Percentiles rank a stretch among this genome's conserved stretches.
Conservation (phyloP, 1,140 invertebrate species). For the Oscheius sp. region DNA sequence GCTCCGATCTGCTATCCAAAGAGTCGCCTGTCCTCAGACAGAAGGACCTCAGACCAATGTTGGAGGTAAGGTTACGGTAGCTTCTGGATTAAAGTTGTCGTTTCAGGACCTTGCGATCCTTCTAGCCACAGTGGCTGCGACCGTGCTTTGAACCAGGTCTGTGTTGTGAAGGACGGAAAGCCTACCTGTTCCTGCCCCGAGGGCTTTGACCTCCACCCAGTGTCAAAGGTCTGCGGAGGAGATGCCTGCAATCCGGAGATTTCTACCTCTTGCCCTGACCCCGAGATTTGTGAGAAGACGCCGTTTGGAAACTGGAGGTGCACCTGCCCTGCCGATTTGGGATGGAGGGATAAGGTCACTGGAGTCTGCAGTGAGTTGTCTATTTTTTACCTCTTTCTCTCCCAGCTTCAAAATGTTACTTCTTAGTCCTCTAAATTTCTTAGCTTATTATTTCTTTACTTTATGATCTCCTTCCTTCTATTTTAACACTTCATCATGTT, state of each 20-base stretch:
- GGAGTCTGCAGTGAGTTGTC: constrained; percentile 51
- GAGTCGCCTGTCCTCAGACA: constrained; percentile 53
- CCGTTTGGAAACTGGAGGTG: constrained; percentile 58
- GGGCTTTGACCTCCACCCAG: constrained; percentile 52
- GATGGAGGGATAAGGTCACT: constrained; percentile 45
- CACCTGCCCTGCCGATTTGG: constrained; percentile 48
- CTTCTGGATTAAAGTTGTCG: background rate
- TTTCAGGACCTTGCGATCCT: constrained; percentile 47
- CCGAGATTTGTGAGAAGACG: constrained; percentile 48
- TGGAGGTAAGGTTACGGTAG: background rate
- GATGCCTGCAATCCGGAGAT: constrained; percentile 58
- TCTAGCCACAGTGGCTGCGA: constrained; percentile 57
- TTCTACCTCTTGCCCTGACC: constrained; percentile 36
- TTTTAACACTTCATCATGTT: too few relatives aligned
- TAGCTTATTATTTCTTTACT: too few relatives aligned
- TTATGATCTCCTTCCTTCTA: too few relatives aligned
- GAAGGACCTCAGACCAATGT: background rate
- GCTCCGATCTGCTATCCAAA: constrained; percentile 55
- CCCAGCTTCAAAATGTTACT: too few relatives aligned
- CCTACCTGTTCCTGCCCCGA: constrained; percentile 49
- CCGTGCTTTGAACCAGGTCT: constrained; percentile 54
- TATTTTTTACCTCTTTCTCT: background rate
- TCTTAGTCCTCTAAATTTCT: too few relatives aligned
- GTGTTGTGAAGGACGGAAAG: constrained; percentile 41
- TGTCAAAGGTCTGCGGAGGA: constrained; percentile 58